These are phyloP conservation scores for Microcebus griseorufus DNA, from an alignment of 2,113 vertebrate species.

Conservation along the genomic window DNA sequence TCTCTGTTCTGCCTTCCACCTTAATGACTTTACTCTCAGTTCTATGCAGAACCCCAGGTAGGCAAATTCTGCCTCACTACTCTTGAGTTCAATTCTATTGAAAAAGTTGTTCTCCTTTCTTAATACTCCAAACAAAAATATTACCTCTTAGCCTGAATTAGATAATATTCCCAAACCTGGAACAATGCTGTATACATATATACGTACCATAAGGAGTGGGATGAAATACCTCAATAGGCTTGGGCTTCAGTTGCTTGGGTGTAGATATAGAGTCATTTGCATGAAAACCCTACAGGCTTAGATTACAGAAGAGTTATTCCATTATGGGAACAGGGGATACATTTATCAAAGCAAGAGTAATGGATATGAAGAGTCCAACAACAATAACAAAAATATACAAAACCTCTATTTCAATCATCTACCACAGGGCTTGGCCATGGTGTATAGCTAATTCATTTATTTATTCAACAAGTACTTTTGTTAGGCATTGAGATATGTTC, in stretches of 20 bases:
- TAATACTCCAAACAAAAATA: neutral
- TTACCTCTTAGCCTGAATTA: neutral
- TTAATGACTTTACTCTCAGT: neutral
- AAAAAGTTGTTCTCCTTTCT: neutral
- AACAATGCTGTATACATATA: no score
- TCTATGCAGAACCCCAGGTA: neutral
- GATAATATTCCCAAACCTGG: neutral
- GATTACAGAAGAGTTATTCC: neutral
- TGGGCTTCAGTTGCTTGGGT: neutral
- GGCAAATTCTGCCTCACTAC: neutral
- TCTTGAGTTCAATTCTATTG: neutral
- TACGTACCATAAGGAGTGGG: no score
- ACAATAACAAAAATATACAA: neutral
- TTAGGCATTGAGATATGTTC: neutral
- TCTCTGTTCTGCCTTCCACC: neutral
- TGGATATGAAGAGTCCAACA: neutral
- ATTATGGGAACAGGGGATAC: neutral
- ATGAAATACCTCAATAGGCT: no score
- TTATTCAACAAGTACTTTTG: neutral
- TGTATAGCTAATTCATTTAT: neutral
- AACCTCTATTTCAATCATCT: neutral
- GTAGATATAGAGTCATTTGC: neutral
- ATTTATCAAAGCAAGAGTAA: neutral
- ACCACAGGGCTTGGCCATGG: neutral
- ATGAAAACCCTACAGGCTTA: neutral